phyloP scores from a whole-genome alignment of 1,140 invertebrate species.

The Cotesia typhae region DNA sequence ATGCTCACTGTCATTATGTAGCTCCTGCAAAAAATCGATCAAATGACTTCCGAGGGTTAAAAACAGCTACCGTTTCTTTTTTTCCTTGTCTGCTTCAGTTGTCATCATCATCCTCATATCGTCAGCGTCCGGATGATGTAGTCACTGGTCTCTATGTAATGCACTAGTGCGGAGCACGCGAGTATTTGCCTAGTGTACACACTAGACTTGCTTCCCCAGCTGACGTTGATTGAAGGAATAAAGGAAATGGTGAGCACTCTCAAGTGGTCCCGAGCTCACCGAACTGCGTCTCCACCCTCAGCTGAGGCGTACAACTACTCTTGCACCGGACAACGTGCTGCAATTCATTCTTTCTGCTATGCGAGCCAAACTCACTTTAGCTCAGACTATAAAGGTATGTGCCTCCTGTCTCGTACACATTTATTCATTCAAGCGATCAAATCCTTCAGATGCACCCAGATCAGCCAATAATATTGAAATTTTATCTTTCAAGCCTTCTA shows the following conservation, averaged over 20 bases:
- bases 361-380: neutral
- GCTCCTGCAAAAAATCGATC: slow-evolving; percentile 30
- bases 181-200: slow-evolving; percentile 65
- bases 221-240: slow-evolving; percentile 68
- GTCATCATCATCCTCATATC: slow-evolving; percentile 35
- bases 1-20: neutral
- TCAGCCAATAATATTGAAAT: too few relatives aligned
- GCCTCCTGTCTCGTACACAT: too few relatives aligned
- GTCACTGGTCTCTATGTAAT: slow-evolving; percentile 61
- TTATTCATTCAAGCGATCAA: too few relatives aligned
- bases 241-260: slow-evolving; percentile 62
- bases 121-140: slow-evolving; percentile 52
- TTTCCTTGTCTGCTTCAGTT: slow-evolving; percentile 24
- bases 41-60: slow-evolving; percentile 22
- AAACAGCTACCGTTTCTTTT: slow-evolving; percentile 16
- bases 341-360: slow-evolving; percentile 7
- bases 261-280: slow-evolving; percentile 42
- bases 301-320: slow-evolving; percentile 37
- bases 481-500: too few relatives aligned
- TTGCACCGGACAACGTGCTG: slow-evolving; percentile 17
- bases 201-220: slow-evolving; percentile 64
- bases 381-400: too few relatives aligned
- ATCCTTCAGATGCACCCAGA: too few relatives aligned
- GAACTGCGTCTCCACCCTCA: slow-evolving; percentile 32
- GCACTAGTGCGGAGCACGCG: slow-evolving; percentile 57